A percentile compares a stretch with the other conserved stretches of the same genome.
Evolutionary conservation across 2,113 vertebrate genomes (phyloP).

Genomic region (Sula dactylatra): DNA sequence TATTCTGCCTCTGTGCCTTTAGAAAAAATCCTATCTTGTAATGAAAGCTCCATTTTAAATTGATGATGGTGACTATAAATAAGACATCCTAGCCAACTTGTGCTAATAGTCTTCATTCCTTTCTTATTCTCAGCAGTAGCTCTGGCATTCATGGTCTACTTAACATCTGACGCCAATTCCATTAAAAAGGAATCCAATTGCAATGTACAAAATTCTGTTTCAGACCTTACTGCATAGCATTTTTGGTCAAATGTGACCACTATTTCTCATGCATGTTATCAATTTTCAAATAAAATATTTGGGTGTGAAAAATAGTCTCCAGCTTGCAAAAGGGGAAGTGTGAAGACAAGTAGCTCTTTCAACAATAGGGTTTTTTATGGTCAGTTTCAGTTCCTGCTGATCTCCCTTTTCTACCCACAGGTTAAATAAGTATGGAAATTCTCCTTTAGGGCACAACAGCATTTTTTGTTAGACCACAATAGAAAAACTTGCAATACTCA

Average conservation of each 20-base stretch:
- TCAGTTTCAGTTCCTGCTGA: neutral
- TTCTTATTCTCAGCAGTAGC: neutral
- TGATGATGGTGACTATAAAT: neutral
- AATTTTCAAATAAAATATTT: neutral
- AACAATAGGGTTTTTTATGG: fast-evolving
- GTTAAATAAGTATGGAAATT: neutral
- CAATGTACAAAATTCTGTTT: neutral
- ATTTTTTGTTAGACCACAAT: neutral
- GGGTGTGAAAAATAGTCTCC: neutral
- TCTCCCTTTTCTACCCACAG: neutral
- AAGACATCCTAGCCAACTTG: neutral
- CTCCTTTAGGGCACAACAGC: neutral
- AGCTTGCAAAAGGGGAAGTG: neutral
- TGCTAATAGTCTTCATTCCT: neutral
- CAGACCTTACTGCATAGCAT: neutral
- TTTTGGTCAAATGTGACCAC: neutral
- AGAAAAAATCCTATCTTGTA: neutral
- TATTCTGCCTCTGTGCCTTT: neutral
- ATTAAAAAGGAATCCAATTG: neutral
- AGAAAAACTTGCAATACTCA: neutral
- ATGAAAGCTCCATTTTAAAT: neutral
- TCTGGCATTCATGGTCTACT: neutral
- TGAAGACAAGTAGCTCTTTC: neutral
- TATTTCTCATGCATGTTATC: neutral
- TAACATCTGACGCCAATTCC: neutral